Base-by-base conservation (phyloP, 2,113 vertebrate genomes). In the Salvelinus alpinus region DNA sequence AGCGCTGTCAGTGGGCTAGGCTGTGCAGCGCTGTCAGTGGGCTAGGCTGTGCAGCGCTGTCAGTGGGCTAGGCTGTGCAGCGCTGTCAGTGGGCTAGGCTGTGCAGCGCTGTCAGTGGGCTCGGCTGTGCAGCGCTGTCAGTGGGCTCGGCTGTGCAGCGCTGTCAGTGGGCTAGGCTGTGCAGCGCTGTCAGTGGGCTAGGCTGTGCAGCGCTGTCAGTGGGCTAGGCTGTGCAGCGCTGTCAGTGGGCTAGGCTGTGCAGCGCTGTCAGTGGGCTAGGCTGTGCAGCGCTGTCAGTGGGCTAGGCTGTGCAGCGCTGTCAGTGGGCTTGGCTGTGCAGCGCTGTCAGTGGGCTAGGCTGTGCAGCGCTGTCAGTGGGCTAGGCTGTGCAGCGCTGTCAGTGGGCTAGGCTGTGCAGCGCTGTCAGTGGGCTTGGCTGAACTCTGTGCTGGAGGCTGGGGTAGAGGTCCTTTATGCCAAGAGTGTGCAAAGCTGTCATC, bases 381-480 rank as follows among this genome's bases (percentile, higher is more conserved):
- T 1, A 31, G 31, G 31, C 31, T 31, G 31, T 31, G 5, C 31
- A 31, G 31, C 31, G 31, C 31, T 34, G 1, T 34, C 5, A 27
- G 27, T 27, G 27, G 27, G 27, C 5, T 74, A 67, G 54, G n/a
- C 44, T 64, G 74, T 25, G 62, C 14, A 59, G 67, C 62, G 25
- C 6, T 65, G 14, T 62, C 59, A 48, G 65, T 5, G 27, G 76
- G 48, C n/a, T 76, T 70, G n/a, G 4, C 65, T 62, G 31, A 20
- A 27, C 48, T 78, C 64, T 72, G 77, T 59, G 62, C 48, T 71
- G 47, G 27, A 4, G 65, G 29, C 57, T 72, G 77, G 59, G 70
- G 59, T 12, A 8, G 66, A n/a, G 62, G 71, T 67, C 8, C 67
- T 25, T 71, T 3, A 20, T 34, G 34, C 34, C 34, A 34, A 34